Percentiles rank a stretch among this genome's conserved stretches.
These are phyloP conservation scores for Drosophila funebris DNA, from an alignment of 1,140 invertebrate genomes.

Conservation along the genomic window DNA sequence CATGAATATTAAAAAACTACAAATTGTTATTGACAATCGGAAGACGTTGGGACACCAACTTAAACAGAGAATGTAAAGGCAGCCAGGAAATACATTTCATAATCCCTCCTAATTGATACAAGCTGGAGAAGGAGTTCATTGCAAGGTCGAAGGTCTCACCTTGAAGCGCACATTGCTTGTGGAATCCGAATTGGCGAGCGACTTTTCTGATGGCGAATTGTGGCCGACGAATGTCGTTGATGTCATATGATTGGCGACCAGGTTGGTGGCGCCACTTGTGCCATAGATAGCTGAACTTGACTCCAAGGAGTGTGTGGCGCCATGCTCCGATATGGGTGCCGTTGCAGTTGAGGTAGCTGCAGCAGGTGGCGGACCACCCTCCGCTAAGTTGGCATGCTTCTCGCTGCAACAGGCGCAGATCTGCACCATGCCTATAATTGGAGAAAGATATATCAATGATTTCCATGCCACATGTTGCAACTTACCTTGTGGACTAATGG, in stretches of 20 bases:
- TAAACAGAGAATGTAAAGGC: background rate
- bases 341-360: constrained; percentile 13
- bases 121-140: background rate
- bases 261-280: constrained; percentile 38
- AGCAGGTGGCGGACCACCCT: constrained; percentile 52
- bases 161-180: constrained; percentile 82
- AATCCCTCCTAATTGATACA: too few species aligned
- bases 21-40: constrained; percentile 63
- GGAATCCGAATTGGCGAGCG: constrained; percentile 79
- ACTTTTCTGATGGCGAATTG: constrained; percentile 80
- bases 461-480: background rate
- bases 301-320: constrained; percentile 52
- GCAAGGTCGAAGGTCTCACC: constrained; percentile 44
- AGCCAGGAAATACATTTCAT: too few species aligned
- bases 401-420: constrained; percentile 91
- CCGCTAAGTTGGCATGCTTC: constrained; percentile 74
- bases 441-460: background rate
- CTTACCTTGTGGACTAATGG: constrained; percentile 90
- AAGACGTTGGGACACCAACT: background rate
- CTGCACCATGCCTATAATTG: constrained; percentile 88
- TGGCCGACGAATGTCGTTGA: constrained; percentile 50
- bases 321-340: constrained; percentile 31
- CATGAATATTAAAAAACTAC: constrained; percentile 21
- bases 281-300: constrained; percentile 50
- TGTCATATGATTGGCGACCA: constrained; percentile 28